Conservation (phyloP, 1,140 invertebrate species). For the Dendrolimus kikuchii region DNA sequence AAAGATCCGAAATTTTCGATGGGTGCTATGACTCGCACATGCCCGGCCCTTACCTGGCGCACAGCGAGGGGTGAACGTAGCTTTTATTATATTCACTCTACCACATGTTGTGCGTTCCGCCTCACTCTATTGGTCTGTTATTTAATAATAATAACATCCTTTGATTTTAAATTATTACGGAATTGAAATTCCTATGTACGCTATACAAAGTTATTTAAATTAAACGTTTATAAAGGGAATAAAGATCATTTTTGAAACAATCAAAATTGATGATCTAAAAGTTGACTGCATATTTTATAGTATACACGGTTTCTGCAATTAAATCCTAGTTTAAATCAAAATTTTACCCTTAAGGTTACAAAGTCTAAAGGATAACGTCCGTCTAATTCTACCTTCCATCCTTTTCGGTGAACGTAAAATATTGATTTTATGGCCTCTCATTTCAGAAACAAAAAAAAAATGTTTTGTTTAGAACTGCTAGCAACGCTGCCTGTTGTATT, state of each 20-base stretch:
- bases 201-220: not conserved
- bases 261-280: too few relatives aligned
- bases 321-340: too few relatives aligned
- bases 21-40: not conserved
- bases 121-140: conserved; percentile 1
- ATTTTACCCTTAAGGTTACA: too few relatives aligned
- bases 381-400: too few relatives aligned
- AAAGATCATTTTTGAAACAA: too few relatives aligned
- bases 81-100: conserved; percentile 17
- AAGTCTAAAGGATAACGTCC: too few relatives aligned
- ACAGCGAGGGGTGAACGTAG: conserved; percentile 21
- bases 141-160: conserved; percentile 6
- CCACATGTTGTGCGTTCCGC: conserved; percentile 23
- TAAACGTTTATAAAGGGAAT: too few relatives aligned
- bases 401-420: conserved; percentile 5
- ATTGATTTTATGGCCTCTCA: conserved; percentile 63
- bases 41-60: conserved; percentile 21
- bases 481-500: conserved; percentile 22
- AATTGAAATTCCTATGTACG: not conserved
- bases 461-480: conserved; percentile 36
- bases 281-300: too few relatives aligned
- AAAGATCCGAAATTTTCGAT: conserved; percentile 13
- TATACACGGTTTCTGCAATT: too few relatives aligned
- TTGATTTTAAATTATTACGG: not conserved
- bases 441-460: conserved; percentile 63